Percentiles rank a stretch among this genome's conserved stretches.
These are phyloP conservation scores for Sebastes variabilis DNA, from an alignment of 2,797 vertebrate genomes.

Conservation along the genomic window DNA sequence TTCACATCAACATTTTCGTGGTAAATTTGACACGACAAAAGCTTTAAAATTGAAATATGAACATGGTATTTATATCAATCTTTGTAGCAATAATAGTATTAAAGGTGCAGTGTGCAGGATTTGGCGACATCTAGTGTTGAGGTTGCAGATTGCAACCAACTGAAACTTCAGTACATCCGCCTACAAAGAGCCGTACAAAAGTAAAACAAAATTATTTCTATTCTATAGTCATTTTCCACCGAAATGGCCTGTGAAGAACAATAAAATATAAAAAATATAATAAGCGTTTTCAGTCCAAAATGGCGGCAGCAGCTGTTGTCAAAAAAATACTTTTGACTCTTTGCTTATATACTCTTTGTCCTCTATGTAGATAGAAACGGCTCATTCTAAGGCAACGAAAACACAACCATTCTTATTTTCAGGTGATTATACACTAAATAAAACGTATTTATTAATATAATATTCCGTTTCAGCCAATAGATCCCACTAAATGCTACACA, in stretches of 20 bases:
- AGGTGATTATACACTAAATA: neutral
- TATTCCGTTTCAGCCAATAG: too few relatives aligned
- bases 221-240: too few relatives aligned
- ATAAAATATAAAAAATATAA: too few relatives aligned
- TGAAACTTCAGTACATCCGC: neutral
- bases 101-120: neutral
- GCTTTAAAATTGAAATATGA: neutral
- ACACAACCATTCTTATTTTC: neutral
- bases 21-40: neutral
- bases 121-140: neutral
- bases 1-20: constrained; percentile 14
- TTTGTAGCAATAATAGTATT: constrained; percentile 18
- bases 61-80: neutral
- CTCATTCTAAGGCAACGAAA: neutral
- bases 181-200: too few relatives aligned
- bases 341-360: too few relatives aligned
- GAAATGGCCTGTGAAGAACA: too few relatives aligned
- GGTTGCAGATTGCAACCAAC: neutral
- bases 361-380: neutral
- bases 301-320: too few relatives aligned
- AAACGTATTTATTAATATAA: neutral
- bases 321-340: too few relatives aligned
- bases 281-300: too few relatives aligned
- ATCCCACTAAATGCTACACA: neutral
- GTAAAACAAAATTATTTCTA: too few relatives aligned